phyloP scores from a whole-genome alignment of 2,113 vertebrate genomes.

The Phalacrocorax carbo region DNA sequence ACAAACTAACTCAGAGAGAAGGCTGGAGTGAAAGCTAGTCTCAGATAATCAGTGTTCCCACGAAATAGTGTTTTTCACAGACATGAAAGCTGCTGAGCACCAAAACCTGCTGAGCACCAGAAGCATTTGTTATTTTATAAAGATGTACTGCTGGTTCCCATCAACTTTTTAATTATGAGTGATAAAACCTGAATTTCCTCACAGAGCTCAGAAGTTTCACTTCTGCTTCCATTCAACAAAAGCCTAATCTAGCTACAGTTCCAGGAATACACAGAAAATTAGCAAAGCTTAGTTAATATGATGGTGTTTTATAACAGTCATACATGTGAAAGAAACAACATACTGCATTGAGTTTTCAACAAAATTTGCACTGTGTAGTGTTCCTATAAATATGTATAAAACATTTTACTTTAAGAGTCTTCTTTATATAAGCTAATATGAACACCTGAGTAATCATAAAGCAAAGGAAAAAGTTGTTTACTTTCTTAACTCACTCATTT shows the following conservation, averaged over 20 bases:
- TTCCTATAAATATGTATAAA: neutral
- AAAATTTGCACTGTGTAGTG: accelerated
- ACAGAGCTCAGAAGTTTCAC: neutral
- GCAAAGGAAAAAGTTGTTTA: neutral
- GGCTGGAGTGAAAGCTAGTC: neutral
- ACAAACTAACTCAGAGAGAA: neutral
- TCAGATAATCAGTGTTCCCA: neutral
- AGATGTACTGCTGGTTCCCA: neutral
- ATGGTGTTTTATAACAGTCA: neutral
- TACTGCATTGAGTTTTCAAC: accelerated
- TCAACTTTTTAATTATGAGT: neutral
- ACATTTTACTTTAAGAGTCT: neutral
- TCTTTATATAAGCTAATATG: neutral
- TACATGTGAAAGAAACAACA: neutral
- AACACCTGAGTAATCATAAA: neutral
- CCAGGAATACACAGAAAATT: neutral
- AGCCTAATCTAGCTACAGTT: neutral
- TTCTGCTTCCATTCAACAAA: neutral
- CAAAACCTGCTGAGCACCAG: neutral
- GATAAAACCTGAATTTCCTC: neutral
- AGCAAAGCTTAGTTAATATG: neutral
- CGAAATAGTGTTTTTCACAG: neutral
- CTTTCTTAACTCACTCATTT: neutral
- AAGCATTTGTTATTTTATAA: neutral
- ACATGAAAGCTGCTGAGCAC: neutral